Evolutionary conservation across 2,797 vertebrate species (phyloP).

Genomic region (Ctenochaetus hawaiiensis): DNA sequence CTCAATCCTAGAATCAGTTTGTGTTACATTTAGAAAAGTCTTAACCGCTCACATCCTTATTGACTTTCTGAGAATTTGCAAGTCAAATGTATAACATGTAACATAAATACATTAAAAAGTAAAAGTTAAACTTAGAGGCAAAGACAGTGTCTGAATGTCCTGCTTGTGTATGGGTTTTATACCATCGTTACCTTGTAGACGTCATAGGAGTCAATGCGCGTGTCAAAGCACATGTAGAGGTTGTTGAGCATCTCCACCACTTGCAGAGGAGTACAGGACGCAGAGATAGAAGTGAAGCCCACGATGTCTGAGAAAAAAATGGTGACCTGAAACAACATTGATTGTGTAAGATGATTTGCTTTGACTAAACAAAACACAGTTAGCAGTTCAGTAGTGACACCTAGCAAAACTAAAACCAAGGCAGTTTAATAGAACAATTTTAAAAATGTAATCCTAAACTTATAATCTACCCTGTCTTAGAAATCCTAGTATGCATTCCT

Average conservation of each 20-base stretch:
- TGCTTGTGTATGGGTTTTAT: neutral
- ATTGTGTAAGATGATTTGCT: neutral
- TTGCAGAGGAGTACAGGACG: conserved; percentile 90
- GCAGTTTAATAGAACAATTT: no score
- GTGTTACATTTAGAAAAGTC: no score
- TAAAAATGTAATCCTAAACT: no score
- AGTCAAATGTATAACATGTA: no score
- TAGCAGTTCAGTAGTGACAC: neutral
- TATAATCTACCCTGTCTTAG: no score
- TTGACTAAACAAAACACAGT: neutral
- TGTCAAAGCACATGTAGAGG: conserved; percentile 92
- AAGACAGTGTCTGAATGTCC: neutral
- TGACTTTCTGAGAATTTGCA: no score
- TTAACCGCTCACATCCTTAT: no score
- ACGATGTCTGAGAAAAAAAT: conserved; percentile 95
- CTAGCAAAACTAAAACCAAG: neutral
- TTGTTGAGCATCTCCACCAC: conserved; percentile 94
- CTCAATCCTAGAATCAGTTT: no score
- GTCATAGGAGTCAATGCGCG: conserved; percentile 90
- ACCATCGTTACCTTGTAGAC: conserved; percentile 88
- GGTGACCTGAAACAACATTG: conserved; percentile 85
- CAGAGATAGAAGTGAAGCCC: conserved; percentile 92
- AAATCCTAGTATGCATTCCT: no score
- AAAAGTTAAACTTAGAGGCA: no score
- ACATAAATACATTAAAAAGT: no score